Percentiles rank a stretch among this genome's conserved stretches.
Conservation (phyloP, 2,888 invertebrate species). For the Chouioia cunea region DNA sequence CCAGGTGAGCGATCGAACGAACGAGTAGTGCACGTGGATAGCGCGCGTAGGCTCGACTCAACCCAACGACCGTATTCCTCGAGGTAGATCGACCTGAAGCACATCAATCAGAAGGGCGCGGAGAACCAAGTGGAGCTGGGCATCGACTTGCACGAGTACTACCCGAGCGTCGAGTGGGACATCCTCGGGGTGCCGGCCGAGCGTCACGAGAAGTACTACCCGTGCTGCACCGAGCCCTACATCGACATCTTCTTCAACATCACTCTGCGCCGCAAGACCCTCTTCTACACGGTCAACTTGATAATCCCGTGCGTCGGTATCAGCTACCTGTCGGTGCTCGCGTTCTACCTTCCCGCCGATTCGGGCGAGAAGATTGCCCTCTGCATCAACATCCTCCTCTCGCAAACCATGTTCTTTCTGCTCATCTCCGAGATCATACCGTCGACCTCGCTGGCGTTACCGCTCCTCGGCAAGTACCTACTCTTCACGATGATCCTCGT, state of each 20-base stretch:
- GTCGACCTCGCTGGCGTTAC: slow-evolving; percentile 92
- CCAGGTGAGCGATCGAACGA: slow-evolving; percentile 75
- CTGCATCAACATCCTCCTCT: slow-evolving; percentile 93
- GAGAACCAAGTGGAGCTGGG: slow-evolving; percentile 91
- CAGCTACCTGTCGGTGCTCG: slow-evolving; percentile 95
- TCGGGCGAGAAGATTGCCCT: slow-evolving; percentile 98
- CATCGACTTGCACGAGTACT: slow-evolving; percentile 93
- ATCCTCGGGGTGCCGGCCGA: slow-evolving; percentile 93
- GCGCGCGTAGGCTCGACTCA: too few species aligned
- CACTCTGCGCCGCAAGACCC: slow-evolving; percentile 92
- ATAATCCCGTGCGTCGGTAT: slow-evolving; percentile 98
- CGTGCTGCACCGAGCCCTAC: slow-evolving; percentile 97
- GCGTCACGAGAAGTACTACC: slow-evolving; percentile 92
- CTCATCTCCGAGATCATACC: slow-evolving; percentile 95
- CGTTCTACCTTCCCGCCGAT: slow-evolving; percentile 97
- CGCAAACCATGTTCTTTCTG: slow-evolving; percentile 94
- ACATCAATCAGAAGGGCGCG: slow-evolving; percentile 90
- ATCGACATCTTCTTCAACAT: slow-evolving; percentile 98
- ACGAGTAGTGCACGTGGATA: background rate
- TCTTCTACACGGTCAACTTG: slow-evolving; percentile 97
- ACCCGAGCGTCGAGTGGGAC: slow-evolving; percentile 99
- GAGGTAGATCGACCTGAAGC: slow-evolving; percentile 87
- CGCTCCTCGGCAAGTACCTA: slow-evolving; percentile 90
- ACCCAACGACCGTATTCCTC: background rate
- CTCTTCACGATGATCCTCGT: slow-evolving; percentile 96